A percentile compares a stretch with the other conserved stretches of the same genome.
phyloP scores from a whole-genome alignment of 2,888 invertebrate genomes.

The Agonopterix arenella region DNA sequence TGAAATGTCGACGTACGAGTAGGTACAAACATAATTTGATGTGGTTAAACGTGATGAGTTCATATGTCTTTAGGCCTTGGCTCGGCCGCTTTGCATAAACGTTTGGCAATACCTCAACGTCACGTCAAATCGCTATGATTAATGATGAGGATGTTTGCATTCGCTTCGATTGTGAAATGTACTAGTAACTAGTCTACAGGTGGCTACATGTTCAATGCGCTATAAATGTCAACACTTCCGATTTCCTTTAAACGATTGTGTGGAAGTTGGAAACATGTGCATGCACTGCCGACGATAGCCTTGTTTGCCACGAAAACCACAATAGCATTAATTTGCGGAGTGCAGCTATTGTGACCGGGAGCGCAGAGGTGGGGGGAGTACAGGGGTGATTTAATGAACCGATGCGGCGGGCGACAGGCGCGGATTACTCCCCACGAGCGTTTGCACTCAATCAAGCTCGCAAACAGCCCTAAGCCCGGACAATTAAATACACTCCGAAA shows the following conservation, averaged over 20 bases:
- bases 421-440: conserved; percentile 70
- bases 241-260: too few relatives aligned
- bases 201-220: too few relatives aligned
- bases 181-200: too few relatives aligned
- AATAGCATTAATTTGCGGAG: conserved; percentile 71
- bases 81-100: conserved; percentile 42
- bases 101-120: conserved; percentile 50
- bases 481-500: conserved; percentile 72
- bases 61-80: conserved; percentile 22
- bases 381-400: conserved; percentile 69
- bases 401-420: conserved; percentile 67
- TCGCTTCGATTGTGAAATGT: conserved; percentile 35
- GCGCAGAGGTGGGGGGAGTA: conserved; percentile 16
- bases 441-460: conserved; percentile 74
- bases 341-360: conserved; percentile 49
- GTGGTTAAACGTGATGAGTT: conserved; percentile 59
- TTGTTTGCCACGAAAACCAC: conserved; percentile 47
- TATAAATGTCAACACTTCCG: too few relatives aligned
- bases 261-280: neutral
- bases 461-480: conserved; percentile 70
- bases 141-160: conserved; percentile 39
- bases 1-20: conserved; percentile 23
- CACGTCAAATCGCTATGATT: conserved; percentile 44
- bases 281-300: conserved; percentile 21
- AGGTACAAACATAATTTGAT: conserved; percentile 42